Conservation (phyloP, 2,113 vertebrate species). For the Epinephelus moara region DNA sequence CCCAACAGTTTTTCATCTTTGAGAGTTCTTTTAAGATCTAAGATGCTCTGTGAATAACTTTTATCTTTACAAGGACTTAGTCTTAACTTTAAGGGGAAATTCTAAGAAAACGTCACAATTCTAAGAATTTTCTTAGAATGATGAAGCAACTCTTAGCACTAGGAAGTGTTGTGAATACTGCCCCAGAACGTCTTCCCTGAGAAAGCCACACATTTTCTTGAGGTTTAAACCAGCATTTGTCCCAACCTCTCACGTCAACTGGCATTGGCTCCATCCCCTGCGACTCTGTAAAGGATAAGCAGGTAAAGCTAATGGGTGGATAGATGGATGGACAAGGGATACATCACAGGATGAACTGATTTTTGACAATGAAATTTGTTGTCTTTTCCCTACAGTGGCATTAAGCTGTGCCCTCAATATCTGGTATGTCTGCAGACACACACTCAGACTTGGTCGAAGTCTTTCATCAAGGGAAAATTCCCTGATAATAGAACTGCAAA, state of each 20-base stretch:
- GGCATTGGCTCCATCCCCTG: background rate
- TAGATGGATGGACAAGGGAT: background rate
- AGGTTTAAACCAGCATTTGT: background rate
- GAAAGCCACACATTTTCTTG: background rate
- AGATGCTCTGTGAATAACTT: too few relatives aligned
- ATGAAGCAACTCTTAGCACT: too few relatives aligned
- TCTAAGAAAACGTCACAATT: too few relatives aligned
- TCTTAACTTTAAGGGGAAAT: too few relatives aligned
- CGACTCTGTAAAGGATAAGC: background rate
- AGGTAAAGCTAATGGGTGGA: background rate
- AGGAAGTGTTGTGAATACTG: too few relatives aligned
- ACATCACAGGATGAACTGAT: background rate
- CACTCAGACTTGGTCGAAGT: background rate
- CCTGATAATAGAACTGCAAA: background rate
- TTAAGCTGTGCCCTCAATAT: conserved; percentile 8
- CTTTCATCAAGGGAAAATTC: conserved; percentile 7
- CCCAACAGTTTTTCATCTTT: too few relatives aligned
- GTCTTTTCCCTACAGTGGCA: background rate
- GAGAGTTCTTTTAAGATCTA: too few relatives aligned
- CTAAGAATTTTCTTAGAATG: too few relatives aligned
- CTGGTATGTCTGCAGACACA: conserved; percentile 4
- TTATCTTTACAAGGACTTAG: too few relatives aligned
- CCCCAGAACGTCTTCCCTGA: background rate
- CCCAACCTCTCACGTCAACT: background rate
- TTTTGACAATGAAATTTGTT: background rate